A percentile compares a stretch with the other conserved stretches of the same genome.
These are phyloP conservation scores for Corapipo altera DNA, from an alignment of 2,113 vertebrate genomes.

Conservation along the genomic window DNA sequence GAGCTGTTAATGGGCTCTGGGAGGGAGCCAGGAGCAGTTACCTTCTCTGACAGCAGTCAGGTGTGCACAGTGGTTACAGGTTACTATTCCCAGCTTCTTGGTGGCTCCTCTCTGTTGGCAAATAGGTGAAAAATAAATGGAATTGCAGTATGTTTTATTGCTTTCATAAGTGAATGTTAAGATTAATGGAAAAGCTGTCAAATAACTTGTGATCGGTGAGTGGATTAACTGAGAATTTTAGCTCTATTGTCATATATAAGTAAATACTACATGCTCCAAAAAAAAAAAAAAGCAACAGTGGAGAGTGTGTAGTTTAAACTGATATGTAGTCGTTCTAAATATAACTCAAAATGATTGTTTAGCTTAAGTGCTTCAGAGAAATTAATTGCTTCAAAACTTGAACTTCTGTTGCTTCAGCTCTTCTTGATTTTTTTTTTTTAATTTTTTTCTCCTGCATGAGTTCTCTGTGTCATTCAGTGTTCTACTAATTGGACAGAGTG, in stretches of 20 bases:
- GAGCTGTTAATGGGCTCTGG: slow-evolving; percentile 23
- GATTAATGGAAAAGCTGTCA: neutral
- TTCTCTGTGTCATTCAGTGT: neutral
- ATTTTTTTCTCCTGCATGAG: neutral
- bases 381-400: neutral
- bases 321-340: neutral
- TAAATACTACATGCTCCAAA: neutral
- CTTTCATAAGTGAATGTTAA: neutral
- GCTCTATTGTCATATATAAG: neutral
- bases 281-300: neutral
- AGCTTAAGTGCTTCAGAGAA: neutral
- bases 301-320: neutral
- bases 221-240: neutral
- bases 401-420: neutral
- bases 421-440: neutral
- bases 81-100: neutral
- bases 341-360: neutral
- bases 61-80: neutral
- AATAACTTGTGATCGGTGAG: neutral
- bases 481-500: slow-evolving; percentile 8
- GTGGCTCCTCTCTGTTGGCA: neutral
- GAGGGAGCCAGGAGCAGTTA: slow-evolving; percentile 13
- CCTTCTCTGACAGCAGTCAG: neutral
- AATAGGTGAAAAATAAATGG: neutral
- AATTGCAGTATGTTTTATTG: neutral